Evolutionary conservation across 2,888 invertebrate species (phyloP), one percentile per base, ranked within the genome.

Genomic region (Eugnorisma glareosa): DNA sequence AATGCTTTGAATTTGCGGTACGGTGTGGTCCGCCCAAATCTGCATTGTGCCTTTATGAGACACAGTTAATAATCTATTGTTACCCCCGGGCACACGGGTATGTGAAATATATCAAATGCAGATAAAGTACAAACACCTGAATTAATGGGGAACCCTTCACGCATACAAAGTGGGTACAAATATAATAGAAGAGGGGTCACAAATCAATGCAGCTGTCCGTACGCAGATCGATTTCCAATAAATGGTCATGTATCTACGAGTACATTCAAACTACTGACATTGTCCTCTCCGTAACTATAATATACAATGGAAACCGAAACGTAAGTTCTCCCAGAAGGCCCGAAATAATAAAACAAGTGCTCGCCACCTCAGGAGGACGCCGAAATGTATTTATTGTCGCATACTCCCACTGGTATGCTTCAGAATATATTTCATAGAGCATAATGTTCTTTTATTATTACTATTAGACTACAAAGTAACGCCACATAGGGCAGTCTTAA

Each of bases 331-430:
- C 57, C 35, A 13, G 37, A 66, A 64, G 77, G 57, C 51, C 45
- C 64, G 35, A 67, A 79, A 77, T 80, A 77, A 82, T 79, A 85
- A 82, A 87, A 79, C 75, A 77, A 81, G 68, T 71, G 75, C 40
- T 84, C 45, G 18, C 67, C 67, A 85, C 69, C 85, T 64, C 77
- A 45, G 69, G 78, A 78, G 73, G 63, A 70, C 40, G 61, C 73
- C 73, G 67, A 61, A 79, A 75, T 81, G 71, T 87, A 79, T 86
- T 78, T 81, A 80, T 57, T 70, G 73, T 59, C 73, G 7, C 71
- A n/a, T n/a, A 40, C 18, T 66, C 59, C 67, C 72, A 5, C 10
- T 77, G 57, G 63, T 61, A 63, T 71, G 40, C 15, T 82, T 48
- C 43, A 37, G 57, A 72, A 73, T 66, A 79, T 83, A 83, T 64